These are phyloP conservation scores for Oasisia sp. DNA, from an alignment of 2,888 invertebrate genomes.

Conservation along the genomic window DNA sequence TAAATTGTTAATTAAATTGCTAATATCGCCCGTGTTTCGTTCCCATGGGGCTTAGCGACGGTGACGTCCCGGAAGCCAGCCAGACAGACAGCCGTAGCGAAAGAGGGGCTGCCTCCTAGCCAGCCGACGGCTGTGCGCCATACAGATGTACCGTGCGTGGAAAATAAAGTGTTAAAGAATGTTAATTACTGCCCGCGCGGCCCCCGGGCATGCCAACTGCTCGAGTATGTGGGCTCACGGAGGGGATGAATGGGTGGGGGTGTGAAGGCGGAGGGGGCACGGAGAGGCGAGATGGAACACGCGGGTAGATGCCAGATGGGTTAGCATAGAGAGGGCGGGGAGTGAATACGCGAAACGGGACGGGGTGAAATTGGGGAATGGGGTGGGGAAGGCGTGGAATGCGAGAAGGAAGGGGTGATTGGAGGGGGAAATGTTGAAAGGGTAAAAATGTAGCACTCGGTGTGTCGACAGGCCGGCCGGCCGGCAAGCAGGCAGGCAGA, in stretches of 20 bases:
- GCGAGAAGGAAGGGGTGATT: not conserved
- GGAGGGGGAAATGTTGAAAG: too few relatives aligned
- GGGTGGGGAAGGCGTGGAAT: not conserved
- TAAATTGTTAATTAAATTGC: slow-evolving; percentile 1
- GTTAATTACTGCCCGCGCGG: slow-evolving; percentile 27
- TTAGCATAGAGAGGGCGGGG: not conserved
- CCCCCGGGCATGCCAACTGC: slow-evolving; percentile 13
- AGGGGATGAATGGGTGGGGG: slow-evolving; percentile 21
- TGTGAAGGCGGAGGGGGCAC: slow-evolving; percentile 17
- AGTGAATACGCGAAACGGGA: not conserved
- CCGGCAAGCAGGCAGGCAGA: too few relatives aligned
- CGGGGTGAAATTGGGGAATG: not conserved
- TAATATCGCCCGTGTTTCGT: not conserved
- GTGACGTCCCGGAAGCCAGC: not conserved
- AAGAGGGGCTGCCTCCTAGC: not conserved
- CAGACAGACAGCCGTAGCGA: not conserved
- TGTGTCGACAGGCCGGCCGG: too few relatives aligned
- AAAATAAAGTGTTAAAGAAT: slow-evolving; percentile 17
- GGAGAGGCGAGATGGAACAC: not conserved
- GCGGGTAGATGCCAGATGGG: not conserved
- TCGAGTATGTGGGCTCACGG: slow-evolving; percentile 20
- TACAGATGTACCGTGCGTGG: not conserved
- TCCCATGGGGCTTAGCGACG: not conserved
- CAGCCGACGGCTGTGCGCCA: not conserved
- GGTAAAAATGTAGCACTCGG: too few relatives aligned